Percentiles rank a stretch among this genome's conserved stretches.
Conservation (phyloP, 1,140 invertebrate species). For the Brachionus paranguensis region DNA sequence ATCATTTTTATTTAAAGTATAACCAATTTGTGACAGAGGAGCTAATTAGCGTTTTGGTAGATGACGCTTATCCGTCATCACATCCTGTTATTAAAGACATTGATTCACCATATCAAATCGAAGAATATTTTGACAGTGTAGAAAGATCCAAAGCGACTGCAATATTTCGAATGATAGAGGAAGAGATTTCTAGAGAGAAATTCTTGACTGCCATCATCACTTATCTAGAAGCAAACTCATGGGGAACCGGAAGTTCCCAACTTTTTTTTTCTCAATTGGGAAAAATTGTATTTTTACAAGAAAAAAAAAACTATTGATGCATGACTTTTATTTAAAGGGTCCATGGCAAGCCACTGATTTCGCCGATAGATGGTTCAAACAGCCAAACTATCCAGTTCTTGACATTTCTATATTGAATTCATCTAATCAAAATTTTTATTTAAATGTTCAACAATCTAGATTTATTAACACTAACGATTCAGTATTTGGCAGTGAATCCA, state of each 20-base stretch:
- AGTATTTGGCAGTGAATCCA: background rate
- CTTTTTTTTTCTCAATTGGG: slow-evolving; percentile 23
- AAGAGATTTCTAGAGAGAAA: background rate
- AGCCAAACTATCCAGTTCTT: slow-evolving; percentile 23
- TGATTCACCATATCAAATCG: slow-evolving; percentile 6
- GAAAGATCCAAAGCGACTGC: slow-evolving; percentile 32
- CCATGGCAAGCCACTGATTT: background rate
- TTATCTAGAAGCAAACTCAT: slow-evolving; percentile 16
- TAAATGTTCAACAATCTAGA: background rate
- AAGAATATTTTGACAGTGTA: slow-evolving; percentile 36
- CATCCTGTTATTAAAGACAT: slow-evolving; percentile 22
- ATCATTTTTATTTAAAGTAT: background rate
- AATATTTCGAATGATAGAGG: slow-evolving; percentile 30
- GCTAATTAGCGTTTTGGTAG: background rate
- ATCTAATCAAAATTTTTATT: background rate
- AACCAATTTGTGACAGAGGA: slow-evolving; percentile 20
- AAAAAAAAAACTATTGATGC: background rate
- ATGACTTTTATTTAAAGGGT: background rate
- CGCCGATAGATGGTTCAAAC: slow-evolving; percentile 17
- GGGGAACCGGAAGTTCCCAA: background rate
- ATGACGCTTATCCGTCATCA: slow-evolving; percentile 12
- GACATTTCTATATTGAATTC: background rate
- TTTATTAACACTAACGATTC: background rate
- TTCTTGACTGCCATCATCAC: background rate
- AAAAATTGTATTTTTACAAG: background rate